Conservation (phyloP, 2,113 vertebrate genomes). For the Pterocles orientalis region DNA sequence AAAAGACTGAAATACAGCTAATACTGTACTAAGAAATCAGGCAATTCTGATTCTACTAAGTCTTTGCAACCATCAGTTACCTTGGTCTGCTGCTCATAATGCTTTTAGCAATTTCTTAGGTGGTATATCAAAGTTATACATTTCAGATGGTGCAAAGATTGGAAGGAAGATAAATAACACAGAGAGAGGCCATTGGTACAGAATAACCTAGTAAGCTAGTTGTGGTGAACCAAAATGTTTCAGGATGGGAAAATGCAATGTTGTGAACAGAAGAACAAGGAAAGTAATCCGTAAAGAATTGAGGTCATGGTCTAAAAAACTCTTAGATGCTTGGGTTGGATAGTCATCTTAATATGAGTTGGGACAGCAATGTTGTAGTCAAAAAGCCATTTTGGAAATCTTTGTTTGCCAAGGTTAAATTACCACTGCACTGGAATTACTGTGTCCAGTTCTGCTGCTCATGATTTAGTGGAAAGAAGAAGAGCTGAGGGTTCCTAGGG, state of each 20-base stretch:
- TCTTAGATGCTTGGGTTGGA: constrained; percentile 22
- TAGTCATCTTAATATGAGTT: constrained; percentile 32
- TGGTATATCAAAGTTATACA: neutral
- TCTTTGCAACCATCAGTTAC: neutral
- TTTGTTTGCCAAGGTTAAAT: neutral
- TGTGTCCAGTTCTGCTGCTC: neutral
- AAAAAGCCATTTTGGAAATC: constrained; percentile 26
- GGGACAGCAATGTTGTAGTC: neutral
- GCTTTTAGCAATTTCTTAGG: neutral
- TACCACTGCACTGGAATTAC: neutral
- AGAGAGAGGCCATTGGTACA: neutral
- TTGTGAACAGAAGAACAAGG: constrained; percentile 57
- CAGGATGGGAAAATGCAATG: constrained; percentile 26
- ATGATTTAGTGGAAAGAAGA: neutral
- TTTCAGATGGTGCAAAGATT: neutral
- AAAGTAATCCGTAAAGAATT: constrained; percentile 61
- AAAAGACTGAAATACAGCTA: neutral
- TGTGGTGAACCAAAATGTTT: constrained; percentile 55
- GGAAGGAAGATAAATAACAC: constrained; percentile 14
- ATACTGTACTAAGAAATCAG: neutral
- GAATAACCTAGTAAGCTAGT: constrained; percentile 21
- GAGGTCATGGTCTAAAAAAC: constrained; percentile 57
- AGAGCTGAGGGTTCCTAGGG: neutral
- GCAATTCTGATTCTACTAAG: neutral
- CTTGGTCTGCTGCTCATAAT: neutral